A percentile compares a stretch with the other conserved stretches of the same genome.
These are phyloP conservation scores for Manis crassicaudata DNA, from an alignment of 2,797 vertebrate species.

Conservation along the genomic window DNA sequence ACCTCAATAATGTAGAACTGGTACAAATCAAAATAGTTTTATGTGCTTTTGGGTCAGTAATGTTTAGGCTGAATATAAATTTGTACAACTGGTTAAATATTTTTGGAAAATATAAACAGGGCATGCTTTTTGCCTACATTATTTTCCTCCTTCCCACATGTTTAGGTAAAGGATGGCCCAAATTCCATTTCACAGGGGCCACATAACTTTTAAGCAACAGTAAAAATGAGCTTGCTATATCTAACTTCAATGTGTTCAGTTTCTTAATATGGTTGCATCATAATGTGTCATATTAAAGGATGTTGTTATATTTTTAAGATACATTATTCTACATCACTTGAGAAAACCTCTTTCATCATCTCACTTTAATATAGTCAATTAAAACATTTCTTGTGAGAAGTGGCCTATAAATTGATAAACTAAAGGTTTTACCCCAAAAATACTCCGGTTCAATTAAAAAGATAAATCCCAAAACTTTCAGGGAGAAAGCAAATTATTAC, in stretches of 20 bases:
- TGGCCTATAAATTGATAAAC: neutral
- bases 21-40: slow-evolving; percentile 16
- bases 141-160: neutral
- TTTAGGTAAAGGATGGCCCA: neutral
- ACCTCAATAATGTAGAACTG: slow-evolving; percentile 1
- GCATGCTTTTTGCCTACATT: neutral
- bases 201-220: neutral
- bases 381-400: slow-evolving; percentile 8
- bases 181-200: neutral
- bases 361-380: neutral
- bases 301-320: neutral
- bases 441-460: slow-evolving; percentile 58
- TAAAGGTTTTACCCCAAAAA: slow-evolving; percentile 50
- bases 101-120: neutral
- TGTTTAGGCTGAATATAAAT: slow-evolving; percentile 1
- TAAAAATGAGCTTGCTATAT: neutral
- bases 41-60: neutral
- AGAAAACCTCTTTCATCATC: slow-evolving; percentile 7
- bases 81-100: neutral
- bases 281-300: neutral
- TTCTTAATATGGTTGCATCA: neutral
- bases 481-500: neutral
- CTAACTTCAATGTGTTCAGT: neutral
- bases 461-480: neutral
- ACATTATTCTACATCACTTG: neutral